Evolutionary conservation across 30 jellyfish, hydroid and myxozoan genomes (phyloP).

Genomic region (Rhopilema esculentum): DNA sequence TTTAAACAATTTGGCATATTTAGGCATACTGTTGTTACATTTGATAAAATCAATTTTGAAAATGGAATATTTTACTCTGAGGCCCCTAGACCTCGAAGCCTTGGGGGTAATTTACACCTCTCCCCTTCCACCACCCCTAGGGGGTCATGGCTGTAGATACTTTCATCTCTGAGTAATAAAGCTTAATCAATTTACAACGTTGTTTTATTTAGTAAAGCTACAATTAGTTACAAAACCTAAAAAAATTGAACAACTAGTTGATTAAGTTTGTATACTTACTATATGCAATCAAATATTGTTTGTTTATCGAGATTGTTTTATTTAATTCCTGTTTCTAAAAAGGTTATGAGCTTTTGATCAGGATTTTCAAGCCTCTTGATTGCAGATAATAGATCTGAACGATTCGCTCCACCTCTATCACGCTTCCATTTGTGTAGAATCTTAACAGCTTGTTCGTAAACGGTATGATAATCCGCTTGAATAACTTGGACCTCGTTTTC

Average conservation of each 20-base stretch:
- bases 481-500: constrained; percentile 12
- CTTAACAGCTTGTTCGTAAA: constrained; percentile 35
- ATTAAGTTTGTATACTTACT: no score
- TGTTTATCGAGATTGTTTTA: background rate
- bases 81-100: no score
- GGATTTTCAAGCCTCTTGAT: background rate
- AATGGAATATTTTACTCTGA: no score
- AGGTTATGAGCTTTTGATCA: background rate
- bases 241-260: no score
- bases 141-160: no score
- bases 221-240: no score
- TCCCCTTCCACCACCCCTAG: no score
- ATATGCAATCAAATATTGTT: background rate
- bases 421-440: constrained; percentile 37
- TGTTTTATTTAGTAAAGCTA: no score
- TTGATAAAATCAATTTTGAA: no score
- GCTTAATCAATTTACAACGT: no score
- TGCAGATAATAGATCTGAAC: constrained; percentile 5
- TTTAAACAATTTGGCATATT: background rate
- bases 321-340: background rate
- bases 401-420: constrained; percentile 19
- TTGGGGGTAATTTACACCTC: no score
- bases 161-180: no score
- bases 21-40: background rate
- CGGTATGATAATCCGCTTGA: constrained; percentile 1